phyloP scores from a whole-genome alignment of 2,888 invertebrate genomes.

The Nomada ruficornis region DNA sequence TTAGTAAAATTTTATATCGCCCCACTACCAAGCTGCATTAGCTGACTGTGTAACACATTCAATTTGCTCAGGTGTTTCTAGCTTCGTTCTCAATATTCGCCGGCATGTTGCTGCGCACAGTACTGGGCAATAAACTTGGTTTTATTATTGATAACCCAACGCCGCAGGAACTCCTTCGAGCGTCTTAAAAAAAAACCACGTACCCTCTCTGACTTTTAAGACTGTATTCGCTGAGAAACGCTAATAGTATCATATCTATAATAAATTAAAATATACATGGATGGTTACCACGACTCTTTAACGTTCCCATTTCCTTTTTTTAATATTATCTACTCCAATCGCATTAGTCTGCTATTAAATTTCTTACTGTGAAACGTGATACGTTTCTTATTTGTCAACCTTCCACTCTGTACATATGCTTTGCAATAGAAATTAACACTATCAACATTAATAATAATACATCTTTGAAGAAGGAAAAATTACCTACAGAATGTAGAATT shows the following conservation, averaged over 20 bases:
- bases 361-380: too few relatives aligned
- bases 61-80: slow-evolving; percentile 75
- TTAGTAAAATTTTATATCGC: slow-evolving; percentile 17
- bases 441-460: slow-evolving; percentile 1
- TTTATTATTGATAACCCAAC: slow-evolving; percentile 73
- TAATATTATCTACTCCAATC: too few relatives aligned
- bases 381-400: too few relatives aligned
- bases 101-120: slow-evolving; percentile 40
- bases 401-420: background rate
- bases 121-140: slow-evolving; percentile 68
- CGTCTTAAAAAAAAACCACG: slow-evolving; percentile 27
- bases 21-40: slow-evolving; percentile 44
- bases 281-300: background rate
- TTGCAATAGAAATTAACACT: background rate
- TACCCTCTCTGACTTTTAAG: slow-evolving; percentile 19
- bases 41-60: slow-evolving; percentile 66
- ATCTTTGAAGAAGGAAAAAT: slow-evolving; percentile 39
- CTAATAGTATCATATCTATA: background rate
- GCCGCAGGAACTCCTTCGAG: slow-evolving; percentile 44
- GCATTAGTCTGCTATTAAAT: too few relatives aligned
- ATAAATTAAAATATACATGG: background rate
- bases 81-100: slow-evolving; percentile 71
- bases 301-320: background rate
- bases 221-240: slow-evolving; percentile 4
- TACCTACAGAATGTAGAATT: slow-evolving; percentile 40